Evolutionary conservation across 2,113 vertebrate genomes (phyloP), one percentile per base, ranked within the genome.

Genomic region (Pseudopodoces humilis): DNA sequence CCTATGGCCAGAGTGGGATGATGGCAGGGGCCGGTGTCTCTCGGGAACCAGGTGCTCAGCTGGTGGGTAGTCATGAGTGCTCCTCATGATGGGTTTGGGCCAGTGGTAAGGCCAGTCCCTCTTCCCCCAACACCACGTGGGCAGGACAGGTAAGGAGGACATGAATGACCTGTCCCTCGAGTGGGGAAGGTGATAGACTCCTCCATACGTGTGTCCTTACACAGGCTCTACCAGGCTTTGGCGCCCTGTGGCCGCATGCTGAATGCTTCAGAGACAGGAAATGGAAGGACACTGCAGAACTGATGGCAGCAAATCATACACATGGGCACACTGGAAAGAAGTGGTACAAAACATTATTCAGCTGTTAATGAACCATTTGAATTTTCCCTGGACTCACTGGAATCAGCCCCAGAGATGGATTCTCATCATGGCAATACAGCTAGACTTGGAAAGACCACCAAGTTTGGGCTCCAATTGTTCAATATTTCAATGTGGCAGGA

Each of bases 181-280:
- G 46, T 2, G 37, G 39, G 39, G 43, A 93, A 63, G 24, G 24
- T 6, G 12, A n/a, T 4, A 27, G 78, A 11, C 15, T 30, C 30
- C 31, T 77, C 75, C 64, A 52, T 1, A 8, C 37, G 7, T 22
- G 8, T 23, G 12, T 28, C 22, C 28, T 70, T 10, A 23, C 30
- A 14, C 3, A 5, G 47, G 12, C 58, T 63, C 22, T 44, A 39
- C 15, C 11, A 15, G 62, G 25, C 23, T 88, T 39, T 15, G 67
- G 76, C 0, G 1, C 20, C 11, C 53, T 49, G 15, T 0, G 1
- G 22, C 9, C 31, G 10, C 8, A 6, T 2, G 20, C 18, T 43
- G 74, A 81, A 75, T 3, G 15, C 28, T 53, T 14, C 44, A 30
- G 62, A 70, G 69, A 19, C 7, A 20, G 41, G 53, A 7, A 72